These are phyloP conservation scores for Poeciliopsis turrubarensis DNA, from an alignment of 2,113 vertebrate species.

Conservation along the genomic window DNA sequence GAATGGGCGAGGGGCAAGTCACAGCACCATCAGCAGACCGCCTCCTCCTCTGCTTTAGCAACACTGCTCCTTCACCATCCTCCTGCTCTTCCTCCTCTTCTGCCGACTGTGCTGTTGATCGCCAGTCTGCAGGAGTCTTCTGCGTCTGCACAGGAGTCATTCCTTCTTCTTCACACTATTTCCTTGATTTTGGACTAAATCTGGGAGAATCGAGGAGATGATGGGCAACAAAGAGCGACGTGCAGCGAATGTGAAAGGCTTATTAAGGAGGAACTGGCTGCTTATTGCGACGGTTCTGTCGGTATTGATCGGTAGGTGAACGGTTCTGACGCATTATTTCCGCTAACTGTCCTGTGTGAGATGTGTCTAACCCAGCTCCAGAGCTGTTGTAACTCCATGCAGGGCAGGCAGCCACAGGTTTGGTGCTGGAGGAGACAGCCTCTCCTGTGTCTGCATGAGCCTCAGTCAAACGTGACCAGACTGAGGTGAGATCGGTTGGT, in stretches of 20 bases:
- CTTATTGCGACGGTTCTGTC: constrained; percentile 87
- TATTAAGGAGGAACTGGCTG: constrained; percentile 89
- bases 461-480: constrained; percentile 75
- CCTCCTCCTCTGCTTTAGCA: constrained; percentile 57
- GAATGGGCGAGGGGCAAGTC: background rate
- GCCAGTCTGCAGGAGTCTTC: constrained; percentile 21
- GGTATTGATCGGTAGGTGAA: constrained; percentile 88
- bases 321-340: background rate
- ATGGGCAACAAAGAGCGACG: constrained; percentile 82
- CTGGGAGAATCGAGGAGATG: constrained; percentile 61
- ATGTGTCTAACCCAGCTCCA: no score
- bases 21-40: constrained; percentile 50
- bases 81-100: constrained; percentile 22
- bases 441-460: constrained; percentile 56
- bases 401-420: no score
- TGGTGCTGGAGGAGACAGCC: constrained; percentile 3
- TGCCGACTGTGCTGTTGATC: constrained; percentile 41
- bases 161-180: background rate
- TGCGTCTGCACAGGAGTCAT: constrained; percentile 31
- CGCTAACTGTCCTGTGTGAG: background rate
- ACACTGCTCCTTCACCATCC: constrained; percentile 14
- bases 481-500: constrained; percentile 52
- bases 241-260: constrained; percentile 75
- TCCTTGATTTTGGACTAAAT: background rate
- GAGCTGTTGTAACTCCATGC: no score